phyloP scores from a whole-genome alignment of 2,888 invertebrate species.

The Drosophila mettleri region DNA sequence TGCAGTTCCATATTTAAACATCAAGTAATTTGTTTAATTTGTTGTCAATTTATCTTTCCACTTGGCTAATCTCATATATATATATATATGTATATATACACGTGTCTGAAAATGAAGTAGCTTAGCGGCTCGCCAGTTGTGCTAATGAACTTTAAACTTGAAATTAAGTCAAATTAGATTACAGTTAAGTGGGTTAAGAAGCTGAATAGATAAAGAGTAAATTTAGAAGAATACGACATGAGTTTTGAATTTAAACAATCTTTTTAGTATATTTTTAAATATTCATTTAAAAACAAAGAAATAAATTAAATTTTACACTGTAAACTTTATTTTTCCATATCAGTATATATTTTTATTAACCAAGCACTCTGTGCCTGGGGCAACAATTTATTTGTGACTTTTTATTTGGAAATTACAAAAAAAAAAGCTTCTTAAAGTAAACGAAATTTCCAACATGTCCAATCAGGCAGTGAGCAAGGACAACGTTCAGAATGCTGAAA shows the following conservation, averaged over 20 bases:
- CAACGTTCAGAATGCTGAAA: neutral
- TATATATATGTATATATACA: conserved; percentile 2
- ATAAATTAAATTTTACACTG: too few species aligned
- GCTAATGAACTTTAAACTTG: conserved; percentile 61
- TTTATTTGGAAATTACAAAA: neutral
- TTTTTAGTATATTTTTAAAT: too few species aligned
- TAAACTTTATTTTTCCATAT: too few species aligned
- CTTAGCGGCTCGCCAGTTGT: conserved; percentile 28
- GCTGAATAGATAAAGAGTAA: neutral
- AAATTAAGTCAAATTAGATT: conserved; percentile 12
- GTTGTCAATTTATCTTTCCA: conserved; percentile 69
- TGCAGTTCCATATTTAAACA: conserved; percentile 32
- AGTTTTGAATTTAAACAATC: too few species aligned
- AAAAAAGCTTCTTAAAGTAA: neutral
- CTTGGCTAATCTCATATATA: conserved; percentile 26
- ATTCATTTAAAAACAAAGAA: too few species aligned
- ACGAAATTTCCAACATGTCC: conserved; percentile 6
- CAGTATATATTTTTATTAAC: neutral
- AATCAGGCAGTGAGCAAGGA: neutral
- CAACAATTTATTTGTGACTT: neutral
- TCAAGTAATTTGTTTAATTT: conserved; percentile 67
- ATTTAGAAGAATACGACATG: neutral
- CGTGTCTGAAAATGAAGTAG: conserved; percentile 9
- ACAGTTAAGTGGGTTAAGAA: conserved; percentile 1
- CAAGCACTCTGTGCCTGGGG: neutral